phyloP scores from a whole-genome alignment of 2,797 vertebrate genomes.

The Choloepus didactylus region DNA sequence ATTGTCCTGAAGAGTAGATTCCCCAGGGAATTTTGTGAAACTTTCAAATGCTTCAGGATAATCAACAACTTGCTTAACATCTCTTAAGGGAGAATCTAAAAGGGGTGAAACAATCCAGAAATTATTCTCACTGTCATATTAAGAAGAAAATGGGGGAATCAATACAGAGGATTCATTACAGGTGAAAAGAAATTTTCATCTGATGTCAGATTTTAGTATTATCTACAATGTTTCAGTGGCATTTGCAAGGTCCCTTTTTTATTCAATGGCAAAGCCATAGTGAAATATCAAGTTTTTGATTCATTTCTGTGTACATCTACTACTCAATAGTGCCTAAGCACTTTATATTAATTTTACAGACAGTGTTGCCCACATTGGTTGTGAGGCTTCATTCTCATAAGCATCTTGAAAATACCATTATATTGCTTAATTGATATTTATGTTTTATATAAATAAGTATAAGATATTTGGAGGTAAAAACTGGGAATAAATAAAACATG shows the following conservation, averaged over 20 bases:
- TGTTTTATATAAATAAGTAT: neutral
- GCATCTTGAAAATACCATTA: neutral
- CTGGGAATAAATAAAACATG: neutral
- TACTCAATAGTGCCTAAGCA: neutral
- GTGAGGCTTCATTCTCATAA: neutral
- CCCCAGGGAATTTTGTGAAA: neutral
- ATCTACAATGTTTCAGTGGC: neutral
- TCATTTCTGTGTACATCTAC: neutral
- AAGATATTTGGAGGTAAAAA: neutral
- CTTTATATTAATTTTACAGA: neutral
- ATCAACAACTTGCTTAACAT: neutral
- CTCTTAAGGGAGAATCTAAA: slow-evolving; percentile 9
- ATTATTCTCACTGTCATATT: neutral
- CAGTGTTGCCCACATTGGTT: neutral
- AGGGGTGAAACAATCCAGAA: slow-evolving; percentile 10
- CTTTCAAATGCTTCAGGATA: slow-evolving; percentile 21
- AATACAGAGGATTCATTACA: too few relatives aligned
- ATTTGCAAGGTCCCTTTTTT: neutral
- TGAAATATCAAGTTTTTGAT: neutral
- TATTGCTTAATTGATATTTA: neutral
- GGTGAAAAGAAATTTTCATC: too few relatives aligned
- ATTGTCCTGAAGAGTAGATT: neutral
- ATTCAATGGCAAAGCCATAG: neutral
- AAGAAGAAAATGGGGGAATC: too few relatives aligned
- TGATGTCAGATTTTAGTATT: neutral